Conservation (phyloP, 1,140 invertebrate species). For the Caenorhabditis briggsae region DNA sequence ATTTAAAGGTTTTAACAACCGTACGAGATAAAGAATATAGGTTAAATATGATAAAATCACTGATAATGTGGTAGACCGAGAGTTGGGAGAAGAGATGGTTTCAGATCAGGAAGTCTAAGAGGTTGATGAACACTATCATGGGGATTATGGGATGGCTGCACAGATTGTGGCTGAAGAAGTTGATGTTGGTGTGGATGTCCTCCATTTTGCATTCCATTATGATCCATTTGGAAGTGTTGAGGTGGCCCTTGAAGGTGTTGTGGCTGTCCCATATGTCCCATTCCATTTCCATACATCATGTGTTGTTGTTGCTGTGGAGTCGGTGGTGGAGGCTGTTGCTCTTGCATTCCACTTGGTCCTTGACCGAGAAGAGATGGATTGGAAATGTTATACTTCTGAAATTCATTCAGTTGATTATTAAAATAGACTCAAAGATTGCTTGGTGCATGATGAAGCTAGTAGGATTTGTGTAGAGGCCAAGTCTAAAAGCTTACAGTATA, state of each 20-base stretch:
- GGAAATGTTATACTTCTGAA: conserved; percentile 25
- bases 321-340: conserved; percentile 36
- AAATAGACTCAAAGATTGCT: background rate
- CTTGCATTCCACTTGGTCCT: conserved; percentile 51
- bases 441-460: background rate
- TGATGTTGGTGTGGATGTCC: conserved; percentile 26
- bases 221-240: conserved; percentile 50
- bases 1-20: background rate
- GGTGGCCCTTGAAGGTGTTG: conserved; percentile 26
- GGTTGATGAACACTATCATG: conserved; percentile 40
- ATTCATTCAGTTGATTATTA: background rate
- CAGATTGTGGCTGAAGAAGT: conserved; percentile 16
- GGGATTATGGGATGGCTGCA: background rate
- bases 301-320: conserved; percentile 39
- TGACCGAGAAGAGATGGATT: conserved; percentile 18
- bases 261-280: conserved; percentile 42
- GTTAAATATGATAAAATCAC: conserved; percentile 43
- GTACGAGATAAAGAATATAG: background rate
- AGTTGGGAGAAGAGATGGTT: conserved; percentile 2
- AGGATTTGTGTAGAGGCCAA: background rate
- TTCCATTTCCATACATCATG: conserved; percentile 47
- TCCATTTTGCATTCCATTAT: conserved; percentile 47
- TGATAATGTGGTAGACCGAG: conserved; percentile 38
- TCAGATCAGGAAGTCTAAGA: conserved; percentile 31
- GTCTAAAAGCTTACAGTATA: conserved; percentile 41